phyloP scores from a whole-genome alignment of 2,797 vertebrate genomes.

The Propithecus perrieri region DNA sequence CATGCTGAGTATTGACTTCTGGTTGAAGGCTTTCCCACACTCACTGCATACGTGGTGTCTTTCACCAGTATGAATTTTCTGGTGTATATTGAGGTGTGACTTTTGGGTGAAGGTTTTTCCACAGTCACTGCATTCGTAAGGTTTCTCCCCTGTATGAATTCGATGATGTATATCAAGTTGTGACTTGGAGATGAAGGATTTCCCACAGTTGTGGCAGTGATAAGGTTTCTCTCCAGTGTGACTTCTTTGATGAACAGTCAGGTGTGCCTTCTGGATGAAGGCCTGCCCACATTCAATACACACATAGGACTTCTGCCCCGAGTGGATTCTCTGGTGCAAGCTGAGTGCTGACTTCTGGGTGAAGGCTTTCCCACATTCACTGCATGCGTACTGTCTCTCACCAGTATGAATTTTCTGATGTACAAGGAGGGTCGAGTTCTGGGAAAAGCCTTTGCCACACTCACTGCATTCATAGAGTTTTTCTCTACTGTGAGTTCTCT shows the following conservation, averaged over 20 bases:
- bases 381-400: conserved; percentile 31
- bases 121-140: conserved; percentile 65
- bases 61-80: conserved; percentile 68
- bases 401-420: conserved; percentile 78
- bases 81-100: conserved; percentile 71
- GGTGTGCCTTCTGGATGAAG: conserved; percentile 71
- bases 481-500: conserved; percentile 71
- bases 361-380: conserved; percentile 67
- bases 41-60: conserved; percentile 54
- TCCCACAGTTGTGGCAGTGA: conserved; percentile 61
- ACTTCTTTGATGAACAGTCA: conserved; percentile 74
- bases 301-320: conserved; percentile 72
- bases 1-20: conserved; percentile 69
- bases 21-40: conserved; percentile 73
- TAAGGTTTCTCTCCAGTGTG: conserved; percentile 72
- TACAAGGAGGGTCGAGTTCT: conserved; percentile 65
- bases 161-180: conserved; percentile 61
- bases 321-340: conserved; percentile 66
- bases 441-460: conserved; percentile 54
- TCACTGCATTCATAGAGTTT: conserved; percentile 48
- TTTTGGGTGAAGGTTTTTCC: conserved; percentile 71
- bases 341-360: conserved; percentile 73
- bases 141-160: conserved; percentile 66
- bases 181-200: conserved; percentile 67
- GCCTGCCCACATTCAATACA: conserved; percentile 71